Evolutionary conservation across 2,888 invertebrate species (phyloP), one percentile per base, ranked within the genome.

Genomic region (Aphelenchoides bicaudatus): DNA sequence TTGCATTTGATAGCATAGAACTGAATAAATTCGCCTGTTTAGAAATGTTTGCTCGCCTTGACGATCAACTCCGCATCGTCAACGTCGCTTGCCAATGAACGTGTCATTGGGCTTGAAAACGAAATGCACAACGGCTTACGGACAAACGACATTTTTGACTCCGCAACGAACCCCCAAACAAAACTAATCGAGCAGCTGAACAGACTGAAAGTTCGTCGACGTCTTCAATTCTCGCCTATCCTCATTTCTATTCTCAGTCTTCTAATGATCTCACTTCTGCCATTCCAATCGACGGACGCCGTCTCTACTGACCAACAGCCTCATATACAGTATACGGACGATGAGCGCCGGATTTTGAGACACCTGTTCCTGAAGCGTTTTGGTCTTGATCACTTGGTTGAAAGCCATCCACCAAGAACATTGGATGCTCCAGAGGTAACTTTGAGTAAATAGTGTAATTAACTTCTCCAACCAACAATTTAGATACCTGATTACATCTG

Each of bases 401-500:
- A 51, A 4, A 28, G 49, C 30, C 5, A 5, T 6, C 49, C 37
- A 23, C 16, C 49, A 43, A 49, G 23, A 43, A 6, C 21, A 43
- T 21, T 43, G 43, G 43, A 43, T n/a, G 25, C 43, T 6, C 16
- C 10, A 43, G 43, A 43, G 23, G 43, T 43, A 25, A 43, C 21
- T 43, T 43, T 16, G 34, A 34, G 16, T 34, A 13, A 16, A 13
- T 34, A 13, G 13, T 34, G 13, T 13, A 13, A 16, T 34, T 34
- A 16, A 16, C 13, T 34, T 13, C 16, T 13, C 16, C 13, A 13
- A 34, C 34, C 13, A 34, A 34, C 34, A 34, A n/a, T 67, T 29
- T 61, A 63, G 25, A 62, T 74, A 23, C 74, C 74, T 19, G 58
- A 60, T 29, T 72, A 74, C 56, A 60, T 74, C 56, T 73, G 72